Evolutionary conservation across 1,140 invertebrate species (phyloP).

Genomic region (Xylocopa sonorina): DNA sequence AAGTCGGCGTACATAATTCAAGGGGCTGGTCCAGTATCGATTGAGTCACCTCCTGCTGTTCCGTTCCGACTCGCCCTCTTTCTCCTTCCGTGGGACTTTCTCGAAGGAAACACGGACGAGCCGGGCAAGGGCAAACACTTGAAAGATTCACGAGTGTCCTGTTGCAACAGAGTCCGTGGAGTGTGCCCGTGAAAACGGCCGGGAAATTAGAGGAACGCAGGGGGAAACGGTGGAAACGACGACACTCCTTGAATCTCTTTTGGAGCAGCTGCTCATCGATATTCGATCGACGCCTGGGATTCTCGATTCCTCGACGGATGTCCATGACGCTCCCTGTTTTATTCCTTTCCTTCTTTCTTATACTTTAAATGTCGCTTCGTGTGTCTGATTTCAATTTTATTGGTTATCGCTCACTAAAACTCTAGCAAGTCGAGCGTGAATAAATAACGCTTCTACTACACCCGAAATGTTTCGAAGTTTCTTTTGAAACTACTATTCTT

Average conservation of each 20-base stretch:
- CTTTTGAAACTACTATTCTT: no score
- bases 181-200: not conserved
- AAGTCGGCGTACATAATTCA: conserved; percentile 61
- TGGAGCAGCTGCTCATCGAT: not conserved
- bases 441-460: no score
- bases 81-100: conserved; percentile 3
- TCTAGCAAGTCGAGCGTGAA: no score
- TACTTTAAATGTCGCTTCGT: no score
- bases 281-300: not conserved
- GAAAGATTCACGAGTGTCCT: conserved; percentile 42
- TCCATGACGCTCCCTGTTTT: not conserved
- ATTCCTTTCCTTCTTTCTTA: not conserved
- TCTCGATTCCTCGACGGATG: not conserved
- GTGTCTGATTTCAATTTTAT: no score
- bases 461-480: no score
- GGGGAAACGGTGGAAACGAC: not conserved
- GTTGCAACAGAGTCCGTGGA: conserved; percentile 2
- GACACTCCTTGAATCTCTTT: not conserved
- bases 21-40: conserved; percentile 60
- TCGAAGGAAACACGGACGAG: not conserved
- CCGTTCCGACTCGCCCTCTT: conserved; percentile 19
- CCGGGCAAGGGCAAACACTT: not conserved
- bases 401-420: no score
- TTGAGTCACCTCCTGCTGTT: conserved; percentile 47
- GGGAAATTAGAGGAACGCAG: conserved; percentile 13